Conservation (phyloP, 1,140 invertebrate genomes). For the Bursaphelenchus mucronatus region DNA sequence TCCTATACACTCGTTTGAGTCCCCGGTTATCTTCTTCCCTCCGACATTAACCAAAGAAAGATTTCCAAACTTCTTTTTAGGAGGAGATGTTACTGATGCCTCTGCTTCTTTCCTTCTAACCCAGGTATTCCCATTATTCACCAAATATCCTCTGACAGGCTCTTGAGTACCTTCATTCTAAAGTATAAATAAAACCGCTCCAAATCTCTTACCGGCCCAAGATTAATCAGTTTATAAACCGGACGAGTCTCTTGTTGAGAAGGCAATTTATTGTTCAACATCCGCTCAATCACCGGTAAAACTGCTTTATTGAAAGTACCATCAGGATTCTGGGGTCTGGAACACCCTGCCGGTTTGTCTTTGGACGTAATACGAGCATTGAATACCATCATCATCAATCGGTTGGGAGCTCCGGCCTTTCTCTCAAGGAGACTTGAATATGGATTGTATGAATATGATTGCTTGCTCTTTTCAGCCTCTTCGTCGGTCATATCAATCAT, state of each 20-base stretch:
- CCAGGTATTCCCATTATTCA: conserved; percentile 31
- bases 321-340: conserved; percentile 25
- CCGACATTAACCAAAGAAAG: conserved; percentile 11
- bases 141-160: conserved; percentile 22
- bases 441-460: too few species aligned
- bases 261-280: too few species aligned
- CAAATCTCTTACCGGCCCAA: too few species aligned
- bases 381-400: conserved; percentile 26
- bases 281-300: not conserved
- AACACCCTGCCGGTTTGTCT: conserved; percentile 32
- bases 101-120: conserved; percentile 25
- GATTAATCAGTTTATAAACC: too few species aligned
- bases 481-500: too few species aligned
- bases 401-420: conserved; percentile 13
- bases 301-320: conserved; percentile 1
- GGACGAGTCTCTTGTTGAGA: too few species aligned
- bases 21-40: conserved; percentile 35
- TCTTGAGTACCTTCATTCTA: not conserved
- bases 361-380: conserved; percentile 24
- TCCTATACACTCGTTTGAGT: conserved; percentile 41
- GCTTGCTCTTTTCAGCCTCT: too few species aligned
- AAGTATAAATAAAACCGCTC: too few species aligned
- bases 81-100: not conserved
- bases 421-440: too few species aligned
- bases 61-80: conserved; percentile 3